These are phyloP conservation scores for Miniopterus natalensis DNA, from an alignment of 2,113 vertebrate genomes.

Conservation along the genomic window DNA sequence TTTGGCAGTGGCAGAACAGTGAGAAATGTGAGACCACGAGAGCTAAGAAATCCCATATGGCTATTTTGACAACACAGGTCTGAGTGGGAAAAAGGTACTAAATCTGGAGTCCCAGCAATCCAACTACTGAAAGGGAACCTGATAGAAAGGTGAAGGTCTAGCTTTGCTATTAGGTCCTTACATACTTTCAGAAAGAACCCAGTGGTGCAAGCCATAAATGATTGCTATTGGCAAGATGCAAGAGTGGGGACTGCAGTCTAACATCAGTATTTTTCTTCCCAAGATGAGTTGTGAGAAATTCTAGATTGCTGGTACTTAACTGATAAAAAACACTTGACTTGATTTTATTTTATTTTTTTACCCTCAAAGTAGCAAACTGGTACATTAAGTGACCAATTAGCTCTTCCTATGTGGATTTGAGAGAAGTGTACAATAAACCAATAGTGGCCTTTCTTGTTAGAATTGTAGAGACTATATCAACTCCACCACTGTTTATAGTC, in stretches of 20 bases:
- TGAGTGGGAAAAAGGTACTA: not conserved
- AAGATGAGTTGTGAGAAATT: slow-evolving; percentile 23
- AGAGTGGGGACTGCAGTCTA: not conserved
- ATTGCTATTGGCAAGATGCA: not conserved
- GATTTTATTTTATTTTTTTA: slow-evolving; percentile 14
- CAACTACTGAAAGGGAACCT: not conserved
- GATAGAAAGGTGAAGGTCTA: not conserved
- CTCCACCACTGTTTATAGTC: not conserved
- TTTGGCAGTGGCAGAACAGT: not conserved
- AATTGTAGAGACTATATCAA: not conserved
- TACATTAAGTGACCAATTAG: not conserved
- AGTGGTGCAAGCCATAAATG: not conserved
- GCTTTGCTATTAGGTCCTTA: not conserved
- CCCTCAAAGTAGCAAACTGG: not conserved
- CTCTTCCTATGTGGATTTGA: not conserved
- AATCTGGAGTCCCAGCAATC: not conserved
- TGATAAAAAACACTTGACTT: not conserved
- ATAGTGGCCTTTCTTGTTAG: not conserved
- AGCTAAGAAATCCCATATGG: not conserved
- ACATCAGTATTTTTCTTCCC: not conserved
- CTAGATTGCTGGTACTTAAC: not conserved
- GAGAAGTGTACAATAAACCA: not conserved
- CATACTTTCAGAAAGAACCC: not conserved
- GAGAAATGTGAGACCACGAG: not conserved
- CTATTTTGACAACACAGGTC: not conserved